Evolutionary conservation across 2,888 invertebrate genomes (phyloP), one percentile per base, ranked within the genome.

Genomic region (Seira musarum): DNA sequence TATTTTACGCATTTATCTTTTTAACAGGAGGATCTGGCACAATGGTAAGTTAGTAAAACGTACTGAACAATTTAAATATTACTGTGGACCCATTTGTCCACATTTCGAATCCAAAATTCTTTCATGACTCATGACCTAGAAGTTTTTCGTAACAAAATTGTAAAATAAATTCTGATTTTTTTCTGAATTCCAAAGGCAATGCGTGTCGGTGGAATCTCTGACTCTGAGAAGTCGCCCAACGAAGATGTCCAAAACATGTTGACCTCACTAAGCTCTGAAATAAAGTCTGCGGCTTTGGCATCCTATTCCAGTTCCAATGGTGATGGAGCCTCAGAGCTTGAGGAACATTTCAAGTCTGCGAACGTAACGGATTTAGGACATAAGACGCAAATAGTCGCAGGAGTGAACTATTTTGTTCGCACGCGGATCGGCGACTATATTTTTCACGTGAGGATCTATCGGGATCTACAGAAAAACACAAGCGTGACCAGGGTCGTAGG

Each of bases 331-430:
- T 17, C 19, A 15, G 66, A 25, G 5, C 17, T 69, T 35, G 35
- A 70, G 25, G 60, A 80, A 25, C 66, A 70, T 24, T 74, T 82
- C 40, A 61, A 78, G 21, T 49, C 73, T 1, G 68, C 82, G 1
- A 61, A 19, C 19, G 15, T 80, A 10, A 73, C 64, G 25, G 65
- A 61, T 0, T 30, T 73, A 22, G 79, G 70, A 6, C 88, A 87
- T 83, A 87, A 82, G 60, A 85, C 87, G 24, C 89, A 89, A 81
- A 87, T 89, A 19, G 89, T 89, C 19, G 89, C 89, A 74, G 89
- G 89, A 35, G 87, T 87, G 3, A 89, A 89, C 82, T 89, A 87
- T 84, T 89, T 89, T 85, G 88, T 89, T 6, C 89, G 89, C 87
- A 82, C 83, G 61, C 83, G 82, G 64, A 77, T 80, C 8, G 87